Evolutionary conservation across 2,888 invertebrate species (phyloP).

Genomic region (Drosophila recens): DNA sequence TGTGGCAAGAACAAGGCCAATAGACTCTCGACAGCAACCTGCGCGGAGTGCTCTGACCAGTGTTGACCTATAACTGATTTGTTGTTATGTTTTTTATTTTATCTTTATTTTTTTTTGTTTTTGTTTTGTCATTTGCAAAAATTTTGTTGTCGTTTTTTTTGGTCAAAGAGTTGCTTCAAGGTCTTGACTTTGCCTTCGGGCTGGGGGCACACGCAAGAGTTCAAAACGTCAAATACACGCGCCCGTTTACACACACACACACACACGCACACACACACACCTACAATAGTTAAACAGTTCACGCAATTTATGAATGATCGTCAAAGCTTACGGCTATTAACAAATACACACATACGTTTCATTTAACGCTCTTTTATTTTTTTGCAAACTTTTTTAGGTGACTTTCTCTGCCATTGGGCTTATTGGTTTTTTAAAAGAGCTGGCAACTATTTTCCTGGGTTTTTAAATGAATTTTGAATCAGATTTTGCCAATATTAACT

Average conservation of each 20-base stretch:
- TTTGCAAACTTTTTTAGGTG: slow-evolving; percentile 30
- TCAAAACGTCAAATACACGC: slow-evolving; percentile 57
- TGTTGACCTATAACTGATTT: slow-evolving; percentile 73
- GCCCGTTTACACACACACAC: slow-evolving; percentile 24
- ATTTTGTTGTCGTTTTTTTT: slow-evolving; percentile 35
- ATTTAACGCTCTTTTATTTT: slow-evolving; percentile 36
- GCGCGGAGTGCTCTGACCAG: slow-evolving; percentile 59
- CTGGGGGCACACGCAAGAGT: slow-evolving; percentile 61
- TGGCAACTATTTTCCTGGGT: not conserved
- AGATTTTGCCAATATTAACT: too few relatives aligned
- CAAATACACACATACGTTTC: slow-evolving; percentile 57
- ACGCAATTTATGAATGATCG: slow-evolving; percentile 78
- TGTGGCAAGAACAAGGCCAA: slow-evolving; percentile 69
- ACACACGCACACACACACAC: slow-evolving; percentile 9
- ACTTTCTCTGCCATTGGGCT: slow-evolving; percentile 5
- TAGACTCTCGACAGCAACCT: slow-evolving; percentile 57
- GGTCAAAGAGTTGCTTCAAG: slow-evolving; percentile 54
- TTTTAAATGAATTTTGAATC: too few relatives aligned
- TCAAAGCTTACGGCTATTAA: slow-evolving; percentile 69
- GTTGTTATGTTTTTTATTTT: slow-evolving; percentile 11
- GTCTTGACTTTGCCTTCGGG: slow-evolving; percentile 70
- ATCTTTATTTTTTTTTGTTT: slow-evolving; percentile 18
- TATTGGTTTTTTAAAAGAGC: not conserved
- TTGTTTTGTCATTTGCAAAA: slow-evolving; percentile 42
- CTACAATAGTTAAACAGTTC: slow-evolving; percentile 56